Evolutionary conservation across 2,113 vertebrate genomes (phyloP), one percentile per base, ranked within the genome.

Genomic region (Onychostruthus taczanowskii): DNA sequence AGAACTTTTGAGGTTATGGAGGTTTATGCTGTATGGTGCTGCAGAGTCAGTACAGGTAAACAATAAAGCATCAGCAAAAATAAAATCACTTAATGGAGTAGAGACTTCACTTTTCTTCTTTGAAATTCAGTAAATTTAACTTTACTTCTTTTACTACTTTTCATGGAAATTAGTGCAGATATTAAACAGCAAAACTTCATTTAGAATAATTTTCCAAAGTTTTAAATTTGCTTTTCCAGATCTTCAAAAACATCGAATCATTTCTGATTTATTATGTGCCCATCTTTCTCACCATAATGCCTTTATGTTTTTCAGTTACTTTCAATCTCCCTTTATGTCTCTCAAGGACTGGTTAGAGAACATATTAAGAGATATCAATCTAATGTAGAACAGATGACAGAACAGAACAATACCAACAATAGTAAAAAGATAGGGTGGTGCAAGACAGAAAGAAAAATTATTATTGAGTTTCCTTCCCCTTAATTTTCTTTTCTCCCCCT

Each of bases 401-500:
- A 39, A 62, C 26, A 39, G 59, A 27, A 39, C 24, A 27, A 68
- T 43, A 76, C 4, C 0, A 0, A 63, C 6, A 68, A 31, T 20
- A 11, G 28, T 30, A 37, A 24, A 43, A 77, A 7, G 37, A 52
- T 15, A 19, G 10, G 3, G 1, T 4, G 1, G 2, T 1, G 12
- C 10, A 7, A 94, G 16, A 67, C 8, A 46, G 75, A 46, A 85
- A 67, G 6, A 78, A 50, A 56, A 63, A 59, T n/a, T 41, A 19
- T 5, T 58, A 2, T 3, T 47, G 33, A 63, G 4, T 37, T 81
- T 62, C 24, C 11, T 70, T 58, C 8, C 6, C 33, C 55, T 59
- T 24, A 50, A 23, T 67, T 75, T 74, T 82, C 7, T 13, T 84
- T 84, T 84, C 9, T 50, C 23, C 6, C 4, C 12, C 10, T 31